Percentiles rank a stretch among this genome's conserved stretches.
Evolutionary conservation across 2,113 vertebrate genomes (phyloP).

Genomic region (Electrona antarctica): DNA sequence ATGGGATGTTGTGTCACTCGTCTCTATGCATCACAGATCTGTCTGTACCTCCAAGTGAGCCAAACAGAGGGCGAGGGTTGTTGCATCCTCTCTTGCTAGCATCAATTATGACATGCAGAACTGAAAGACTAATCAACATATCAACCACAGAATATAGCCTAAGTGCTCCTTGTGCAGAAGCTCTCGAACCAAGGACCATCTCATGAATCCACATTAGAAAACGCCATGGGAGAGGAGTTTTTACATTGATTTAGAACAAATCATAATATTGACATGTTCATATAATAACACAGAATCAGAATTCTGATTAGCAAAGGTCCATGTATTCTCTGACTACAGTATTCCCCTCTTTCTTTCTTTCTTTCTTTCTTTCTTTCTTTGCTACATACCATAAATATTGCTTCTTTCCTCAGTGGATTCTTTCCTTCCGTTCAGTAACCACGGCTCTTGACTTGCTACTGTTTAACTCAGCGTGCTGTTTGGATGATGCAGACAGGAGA

Average conservation of each 20-base stretch:
- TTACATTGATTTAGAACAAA: too few relatives aligned
- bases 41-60: neutral
- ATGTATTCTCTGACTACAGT: neutral
- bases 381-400: neutral
- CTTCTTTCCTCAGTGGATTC: neutral
- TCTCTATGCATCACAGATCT: conserved; percentile 44
- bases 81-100: too few relatives aligned
- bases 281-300: too few relatives aligned
- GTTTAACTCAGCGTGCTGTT: neutral
- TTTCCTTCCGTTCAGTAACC: neutral
- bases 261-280: too few relatives aligned
- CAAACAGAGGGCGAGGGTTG: neutral
- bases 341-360: neutral
- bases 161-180: too few relatives aligned
- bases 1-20: conserved; percentile 15
- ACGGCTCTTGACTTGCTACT: neutral
- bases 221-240: too few relatives aligned
- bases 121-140: too few relatives aligned
- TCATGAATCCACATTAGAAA: neutral
- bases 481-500: conserved; percentile 25
- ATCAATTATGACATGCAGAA: too few relatives aligned
- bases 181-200: neutral
- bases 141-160: too few relatives aligned
- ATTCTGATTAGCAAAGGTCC: too few relatives aligned
- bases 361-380: neutral